Conservation (phyloP, 2,113 vertebrate genomes). For the Etheostoma cragini region DNA sequence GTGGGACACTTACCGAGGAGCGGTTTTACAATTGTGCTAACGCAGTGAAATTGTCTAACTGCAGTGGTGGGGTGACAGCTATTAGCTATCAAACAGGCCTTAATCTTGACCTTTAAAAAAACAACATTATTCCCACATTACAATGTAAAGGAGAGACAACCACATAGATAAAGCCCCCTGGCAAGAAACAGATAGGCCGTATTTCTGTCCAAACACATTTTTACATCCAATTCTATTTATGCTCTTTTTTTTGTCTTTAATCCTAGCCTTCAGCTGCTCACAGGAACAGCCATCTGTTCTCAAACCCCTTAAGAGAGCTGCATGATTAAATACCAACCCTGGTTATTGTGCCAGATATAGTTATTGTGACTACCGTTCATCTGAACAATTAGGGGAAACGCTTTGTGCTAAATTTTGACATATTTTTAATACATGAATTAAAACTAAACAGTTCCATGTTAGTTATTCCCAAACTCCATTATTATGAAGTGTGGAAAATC, state of each 20-base stretch:
- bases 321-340: constrained; percentile 46
- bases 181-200: constrained; percentile 9
- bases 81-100: constrained; percentile 21
- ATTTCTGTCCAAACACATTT: constrained; percentile 33
- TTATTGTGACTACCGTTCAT: constrained; percentile 19
- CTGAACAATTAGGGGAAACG: neutral
- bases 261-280: constrained; percentile 34
- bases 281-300: constrained; percentile 63
- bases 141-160: constrained; percentile 27
- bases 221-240: constrained; percentile 41
- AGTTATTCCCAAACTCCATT: neutral
- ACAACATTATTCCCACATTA: constrained; percentile 7
- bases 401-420: neutral
- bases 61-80: neutral
- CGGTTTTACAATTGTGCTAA: constrained; percentile 13
- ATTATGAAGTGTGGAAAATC: neutral
- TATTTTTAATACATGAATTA: constrained; percentile 1
- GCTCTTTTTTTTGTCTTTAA: neutral
- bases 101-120: neutral
- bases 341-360: constrained; percentile 46
- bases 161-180: neutral
- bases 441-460: neutral
- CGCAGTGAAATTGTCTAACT: constrained; percentile 17
- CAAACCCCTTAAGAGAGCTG: constrained; percentile 31
- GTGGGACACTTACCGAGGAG: neutral